Conservation (phyloP, 2,888 invertebrate genomes). For the Plebejus anna region DNA sequence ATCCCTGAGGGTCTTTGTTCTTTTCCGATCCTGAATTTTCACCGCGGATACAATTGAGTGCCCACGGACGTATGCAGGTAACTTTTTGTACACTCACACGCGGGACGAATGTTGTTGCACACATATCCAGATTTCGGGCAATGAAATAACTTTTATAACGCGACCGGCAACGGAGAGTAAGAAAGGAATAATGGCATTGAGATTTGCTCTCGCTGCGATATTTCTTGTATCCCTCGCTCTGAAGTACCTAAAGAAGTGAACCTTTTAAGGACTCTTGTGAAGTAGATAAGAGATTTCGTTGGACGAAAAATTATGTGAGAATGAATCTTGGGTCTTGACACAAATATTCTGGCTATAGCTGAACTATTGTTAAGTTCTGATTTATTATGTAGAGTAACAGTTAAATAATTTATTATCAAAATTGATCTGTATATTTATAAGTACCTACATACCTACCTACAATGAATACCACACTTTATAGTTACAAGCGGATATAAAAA, state of each 20-base stretch:
- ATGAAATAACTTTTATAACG: neutral
- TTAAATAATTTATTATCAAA: too few relatives aligned
- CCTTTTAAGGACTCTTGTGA: slow-evolving; percentile 21
- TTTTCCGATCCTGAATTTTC: neutral
- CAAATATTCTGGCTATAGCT: neutral
- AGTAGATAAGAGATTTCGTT: slow-evolving; percentile 21
- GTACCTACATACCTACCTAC: too few relatives aligned
- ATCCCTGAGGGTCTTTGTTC: neutral
- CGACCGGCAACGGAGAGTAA: neutral
- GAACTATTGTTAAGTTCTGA: too few relatives aligned
- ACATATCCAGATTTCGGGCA: neutral
- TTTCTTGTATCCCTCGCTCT: slow-evolving; percentile 15
- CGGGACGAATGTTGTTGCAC: neutral
- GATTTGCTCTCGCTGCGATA: slow-evolving; percentile 14
- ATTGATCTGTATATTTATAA: too few relatives aligned
- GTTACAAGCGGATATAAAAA: too few relatives aligned
- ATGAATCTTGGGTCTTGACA: neutral
- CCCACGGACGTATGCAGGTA: neutral
- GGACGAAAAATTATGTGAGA: neutral
- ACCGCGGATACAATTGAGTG: neutral
- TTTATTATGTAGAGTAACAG: too few relatives aligned
- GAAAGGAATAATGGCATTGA: slow-evolving; percentile 9
- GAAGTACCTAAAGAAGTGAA: slow-evolving; percentile 19
- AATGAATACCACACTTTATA: too few relatives aligned
- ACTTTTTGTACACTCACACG: neutral